Conservation (phyloP, 2,113 vertebrate species). For the Saguinus imperator region DNA sequence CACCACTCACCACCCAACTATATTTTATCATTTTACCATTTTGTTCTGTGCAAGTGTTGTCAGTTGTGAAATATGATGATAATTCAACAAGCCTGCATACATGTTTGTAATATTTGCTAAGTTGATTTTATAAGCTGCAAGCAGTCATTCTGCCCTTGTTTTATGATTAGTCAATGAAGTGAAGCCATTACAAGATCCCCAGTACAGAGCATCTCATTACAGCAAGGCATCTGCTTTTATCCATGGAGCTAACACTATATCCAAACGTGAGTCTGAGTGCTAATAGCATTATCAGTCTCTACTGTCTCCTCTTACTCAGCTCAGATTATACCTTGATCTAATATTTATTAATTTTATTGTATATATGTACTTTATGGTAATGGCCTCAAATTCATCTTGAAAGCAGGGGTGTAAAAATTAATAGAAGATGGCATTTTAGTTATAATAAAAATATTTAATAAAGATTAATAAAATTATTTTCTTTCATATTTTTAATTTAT, state of each 20-base stretch:
- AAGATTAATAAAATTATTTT: not conserved
- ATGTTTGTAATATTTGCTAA: not conserved
- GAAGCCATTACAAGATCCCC: not conserved
- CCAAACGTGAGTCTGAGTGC: not conserved
- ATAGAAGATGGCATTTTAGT: constrained; percentile 23
- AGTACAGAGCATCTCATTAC: not conserved
- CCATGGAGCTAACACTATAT: not conserved
- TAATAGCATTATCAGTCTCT: not conserved
- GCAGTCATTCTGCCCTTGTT: not conserved
- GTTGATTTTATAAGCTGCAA: not conserved
- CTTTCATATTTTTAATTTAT: not conserved
- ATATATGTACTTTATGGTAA: not conserved
- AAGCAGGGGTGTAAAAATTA: not conserved
- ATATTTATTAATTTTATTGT: not conserved
- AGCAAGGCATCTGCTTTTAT: not conserved
- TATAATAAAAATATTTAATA: constrained; percentile 16
- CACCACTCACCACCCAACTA: too few species aligned
- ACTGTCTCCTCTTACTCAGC: not conserved
- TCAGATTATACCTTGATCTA: not conserved
- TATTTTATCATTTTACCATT: not conserved
- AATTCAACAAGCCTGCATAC: not conserved
- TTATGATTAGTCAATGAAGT: not conserved
- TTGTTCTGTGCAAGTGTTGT: not conserved
- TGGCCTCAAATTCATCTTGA: constrained; percentile 26
- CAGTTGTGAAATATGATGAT: not conserved